A percentile compares a stretch with the other conserved stretches of the same genome.
phyloP scores from a whole-genome alignment of 1,140 invertebrate species.

The Agraylea sexmaculata region DNA sequence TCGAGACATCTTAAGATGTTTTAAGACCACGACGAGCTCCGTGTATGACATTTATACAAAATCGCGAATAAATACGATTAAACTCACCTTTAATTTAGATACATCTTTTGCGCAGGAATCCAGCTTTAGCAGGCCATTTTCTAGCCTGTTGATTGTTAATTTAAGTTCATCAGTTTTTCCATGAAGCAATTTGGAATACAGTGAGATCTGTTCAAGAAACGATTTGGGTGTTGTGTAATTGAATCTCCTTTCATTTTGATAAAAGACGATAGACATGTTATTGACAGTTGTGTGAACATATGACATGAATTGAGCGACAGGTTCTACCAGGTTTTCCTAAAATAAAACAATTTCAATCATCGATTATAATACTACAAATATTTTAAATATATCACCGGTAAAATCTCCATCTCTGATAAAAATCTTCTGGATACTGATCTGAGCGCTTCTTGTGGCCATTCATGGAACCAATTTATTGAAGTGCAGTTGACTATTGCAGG shows the following conservation, averaged over 20 bases:
- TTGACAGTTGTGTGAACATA: constrained; percentile 83
- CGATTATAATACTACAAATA: constrained; percentile 7
- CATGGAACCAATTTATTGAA: constrained; percentile 91
- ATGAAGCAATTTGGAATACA: constrained; percentile 73
- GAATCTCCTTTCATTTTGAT: constrained; percentile 78
- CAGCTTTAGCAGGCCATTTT: constrained; percentile 81
- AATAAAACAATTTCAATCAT: constrained; percentile 17
- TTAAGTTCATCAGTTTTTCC: constrained; percentile 69
- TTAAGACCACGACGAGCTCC: too few species aligned
- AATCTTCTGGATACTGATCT: constrained; percentile 80
- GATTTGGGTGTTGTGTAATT: constrained; percentile 95
- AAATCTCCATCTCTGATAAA: constrained; percentile 58
- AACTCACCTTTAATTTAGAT: constrained; percentile 42
- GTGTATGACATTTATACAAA: too few species aligned
- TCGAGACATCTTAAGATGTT: too few species aligned
- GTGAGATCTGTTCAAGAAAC: constrained; percentile 85
- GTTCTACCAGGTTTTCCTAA: constrained; percentile 42
- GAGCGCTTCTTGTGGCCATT: constrained; percentile 87
- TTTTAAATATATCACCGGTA: constrained; percentile 42
- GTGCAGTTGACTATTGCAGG: constrained; percentile 91
- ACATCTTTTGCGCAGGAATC: constrained; percentile 73
- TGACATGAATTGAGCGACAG: constrained; percentile 81
- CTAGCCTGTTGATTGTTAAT: constrained; percentile 65
- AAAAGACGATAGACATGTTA: constrained; percentile 68
- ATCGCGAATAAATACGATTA: constrained; percentile 36